Conservation (phyloP, 2,888 invertebrate species). For the Seira sanloemensis region DNA sequence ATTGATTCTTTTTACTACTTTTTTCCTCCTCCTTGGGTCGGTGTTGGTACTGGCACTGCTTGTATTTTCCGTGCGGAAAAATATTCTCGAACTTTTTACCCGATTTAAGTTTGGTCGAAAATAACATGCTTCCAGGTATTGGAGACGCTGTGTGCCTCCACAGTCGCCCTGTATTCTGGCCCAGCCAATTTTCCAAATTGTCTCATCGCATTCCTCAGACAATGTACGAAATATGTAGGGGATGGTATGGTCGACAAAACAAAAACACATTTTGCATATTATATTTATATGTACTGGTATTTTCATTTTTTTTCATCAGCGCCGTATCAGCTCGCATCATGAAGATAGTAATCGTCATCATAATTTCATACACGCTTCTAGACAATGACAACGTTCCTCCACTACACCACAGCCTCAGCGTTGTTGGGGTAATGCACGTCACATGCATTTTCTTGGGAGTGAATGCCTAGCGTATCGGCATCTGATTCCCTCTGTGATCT, state of each 20-base stretch:
- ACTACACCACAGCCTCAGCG: too few relatives aligned
- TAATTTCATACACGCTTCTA: not conserved
- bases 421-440: not conserved
- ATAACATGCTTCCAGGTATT: not conserved
- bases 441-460: not conserved
- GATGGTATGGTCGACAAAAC: not conserved
- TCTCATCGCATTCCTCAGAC: not conserved
- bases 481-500: constrained; percentile 1
- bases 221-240: not conserved
- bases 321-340: not conserved
- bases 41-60: constrained; percentile 1
- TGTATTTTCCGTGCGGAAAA: not conserved
- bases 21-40: not conserved
- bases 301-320: not conserved
- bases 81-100: constrained; percentile 23
- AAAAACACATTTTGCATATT: not conserved
- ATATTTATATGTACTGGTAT: not conserved
- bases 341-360: not conserved
- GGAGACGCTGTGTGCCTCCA: not conserved
- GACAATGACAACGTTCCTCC: too few relatives aligned
- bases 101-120: constrained; percentile 24
- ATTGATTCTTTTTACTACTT: constrained; percentile 33
- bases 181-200: constrained; percentile 10
- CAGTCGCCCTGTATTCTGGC: not conserved
- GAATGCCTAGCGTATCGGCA: constrained; percentile 16